Base-by-base conservation (phyloP, 2,888 invertebrate genomes). In the Drosophila paramelanica region DNA sequence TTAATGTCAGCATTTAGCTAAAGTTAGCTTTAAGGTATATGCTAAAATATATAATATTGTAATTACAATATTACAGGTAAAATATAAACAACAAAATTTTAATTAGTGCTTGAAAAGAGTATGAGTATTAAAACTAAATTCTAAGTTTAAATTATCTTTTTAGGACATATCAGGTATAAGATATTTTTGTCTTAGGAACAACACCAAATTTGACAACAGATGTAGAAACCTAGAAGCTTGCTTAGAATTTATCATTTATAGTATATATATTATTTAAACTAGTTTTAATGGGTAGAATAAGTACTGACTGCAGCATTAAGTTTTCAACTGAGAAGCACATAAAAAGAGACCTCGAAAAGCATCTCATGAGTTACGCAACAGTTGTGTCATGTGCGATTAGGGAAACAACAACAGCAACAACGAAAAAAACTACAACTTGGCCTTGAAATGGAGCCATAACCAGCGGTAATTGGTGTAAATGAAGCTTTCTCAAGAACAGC, bases 361-460 rank as follows among this genome's bases (percentile, higher is more conserved):
- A 17, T 25, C 33, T 47, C 33, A 13, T 11, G 7, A 51, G 60
- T 49, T 51, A 13, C 38, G 46, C 59, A 53, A 53, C 49, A 46
- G 45, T 51, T 71, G 64, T 50, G 43, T 31, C 64, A 50, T 36
- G 27, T 50, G 49, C 42, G 43, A 38, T 50, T 50, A 45, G 42
- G 42, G 14, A 14, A 14, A 25, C 23, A 6, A 17, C n/a, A 50
- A 33, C 20, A 20, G 6, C 6, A 20, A n/a, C 31, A 45, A 45
- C 14, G 23, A 5, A 10, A 3, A 23, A 7, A 47, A 47, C 36
- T 5, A 11, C 36, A 13, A 17, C 11, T 33, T 55, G 50, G 39
- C 70, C 65, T 45, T 74, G 74, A 66, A 70, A 45, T 38, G 31
- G 25, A 47, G 38, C 58, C 42, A 51, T 58, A 51, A 55, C 10